phyloP scores from a whole-genome alignment of 2,113 vertebrate genomes.

The Pterocles orientalis region DNA sequence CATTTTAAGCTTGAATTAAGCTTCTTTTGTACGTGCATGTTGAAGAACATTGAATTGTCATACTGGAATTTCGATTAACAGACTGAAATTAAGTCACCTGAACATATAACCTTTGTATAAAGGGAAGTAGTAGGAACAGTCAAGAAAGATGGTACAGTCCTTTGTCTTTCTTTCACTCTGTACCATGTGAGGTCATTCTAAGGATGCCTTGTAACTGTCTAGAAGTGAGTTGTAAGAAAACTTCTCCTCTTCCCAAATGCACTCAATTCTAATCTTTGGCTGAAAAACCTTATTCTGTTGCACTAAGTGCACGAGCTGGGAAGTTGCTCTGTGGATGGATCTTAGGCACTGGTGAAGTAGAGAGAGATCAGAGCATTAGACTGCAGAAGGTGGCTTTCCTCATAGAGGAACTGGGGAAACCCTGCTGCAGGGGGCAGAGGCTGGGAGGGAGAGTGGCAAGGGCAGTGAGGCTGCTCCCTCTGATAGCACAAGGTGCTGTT shows the following conservation, averaged over 20 bases:
- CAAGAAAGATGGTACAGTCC: neutral
- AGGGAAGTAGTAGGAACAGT: neutral
- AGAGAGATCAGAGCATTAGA: neutral
- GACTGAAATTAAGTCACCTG: neutral
- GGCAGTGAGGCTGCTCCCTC: neutral
- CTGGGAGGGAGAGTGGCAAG: neutral
- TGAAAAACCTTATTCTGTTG: neutral
- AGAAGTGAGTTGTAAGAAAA: neutral
- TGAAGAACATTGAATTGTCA: neutral
- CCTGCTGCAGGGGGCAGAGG: neutral
- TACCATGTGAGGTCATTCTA: neutral
- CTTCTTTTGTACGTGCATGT: neutral
- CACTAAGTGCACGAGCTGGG: neutral
- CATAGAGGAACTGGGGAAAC: neutral
- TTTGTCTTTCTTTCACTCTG: neutral
- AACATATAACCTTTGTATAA: neutral
- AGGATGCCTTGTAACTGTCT: neutral
- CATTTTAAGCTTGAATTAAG: neutral
- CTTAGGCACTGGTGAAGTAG: neutral
- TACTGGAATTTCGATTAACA: neutral
- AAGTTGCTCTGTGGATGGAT: neutral
- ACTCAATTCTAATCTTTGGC: neutral
- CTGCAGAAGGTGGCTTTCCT: neutral
- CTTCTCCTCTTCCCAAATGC: neutral
- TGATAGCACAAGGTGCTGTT: neutral